Conservation (phyloP, 2,888 invertebrate species). For the Calephelis perditalis region DNA sequence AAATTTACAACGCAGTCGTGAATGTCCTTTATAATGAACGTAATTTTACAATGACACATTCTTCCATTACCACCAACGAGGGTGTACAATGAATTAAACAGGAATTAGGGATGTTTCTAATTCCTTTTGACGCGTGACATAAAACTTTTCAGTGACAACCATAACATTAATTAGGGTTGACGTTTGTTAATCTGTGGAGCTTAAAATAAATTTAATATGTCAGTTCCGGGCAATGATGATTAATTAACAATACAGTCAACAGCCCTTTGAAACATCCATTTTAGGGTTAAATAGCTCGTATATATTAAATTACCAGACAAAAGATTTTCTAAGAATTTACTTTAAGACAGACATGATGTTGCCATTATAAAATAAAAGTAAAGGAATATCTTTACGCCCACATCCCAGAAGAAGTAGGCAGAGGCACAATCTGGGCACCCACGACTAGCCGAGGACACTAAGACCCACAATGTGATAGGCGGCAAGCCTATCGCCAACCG, state of each 20-base stretch:
- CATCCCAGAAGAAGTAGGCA: too few relatives aligned
- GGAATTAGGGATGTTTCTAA: constrained; percentile 7
- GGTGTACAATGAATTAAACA: constrained; percentile 10
- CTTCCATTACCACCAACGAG: constrained; percentile 9
- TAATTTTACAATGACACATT: constrained; percentile 9
- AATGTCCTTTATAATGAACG: neutral
- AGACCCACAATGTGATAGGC: too few relatives aligned
- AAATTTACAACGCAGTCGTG: neutral
- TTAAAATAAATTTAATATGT: constrained; percentile 5
- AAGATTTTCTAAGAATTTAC: too few relatives aligned
- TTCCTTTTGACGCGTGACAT: constrained; percentile 6
- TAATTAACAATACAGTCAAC: neutral
- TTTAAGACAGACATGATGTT: too few relatives aligned
- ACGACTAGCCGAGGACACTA: too few relatives aligned
- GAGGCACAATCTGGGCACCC: too few relatives aligned
- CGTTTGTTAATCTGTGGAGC: constrained; percentile 8
- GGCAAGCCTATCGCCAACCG: too few relatives aligned
- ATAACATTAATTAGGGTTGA: constrained; percentile 10
- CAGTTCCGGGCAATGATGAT: neutral
- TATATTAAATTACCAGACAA: too few relatives aligned
- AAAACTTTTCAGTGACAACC: constrained; percentile 11
- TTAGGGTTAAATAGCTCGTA: too few relatives aligned
- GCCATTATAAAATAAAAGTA: too few relatives aligned
- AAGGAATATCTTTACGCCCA: too few relatives aligned
- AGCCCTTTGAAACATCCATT: neutral